Evolutionary conservation across 1,140 invertebrate genomes (phyloP), one percentile per base, ranked within the genome.

Genomic region (Eriocheir sinensis): DNA sequence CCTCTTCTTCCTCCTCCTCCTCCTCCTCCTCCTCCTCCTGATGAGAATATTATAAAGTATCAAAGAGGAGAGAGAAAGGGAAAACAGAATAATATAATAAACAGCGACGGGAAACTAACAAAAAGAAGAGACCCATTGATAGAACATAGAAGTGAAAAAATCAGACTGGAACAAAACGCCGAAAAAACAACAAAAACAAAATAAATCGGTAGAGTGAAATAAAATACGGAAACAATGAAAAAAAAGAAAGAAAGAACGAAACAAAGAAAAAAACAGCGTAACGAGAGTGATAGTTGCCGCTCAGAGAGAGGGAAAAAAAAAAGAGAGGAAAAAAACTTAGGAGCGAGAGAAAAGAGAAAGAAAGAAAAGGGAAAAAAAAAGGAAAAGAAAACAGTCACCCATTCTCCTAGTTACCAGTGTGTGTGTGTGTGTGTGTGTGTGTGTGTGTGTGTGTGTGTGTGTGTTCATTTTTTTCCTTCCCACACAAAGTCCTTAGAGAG

Each of bases 391-490:
- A 30, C 34, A 80, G 72, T 44, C 1, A 53, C 8, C 41, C 89
- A 90, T 90, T 79, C 89, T 90, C 36, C 30, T 38, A 90, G 89
- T 90, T 90, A 90, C 89, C 89, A 90, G 48, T 27, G 12, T 27
- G 48, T 72, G 89, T 89, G 34, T 48, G 48, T 53, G 44, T 89
- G 44, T 89, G 15, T 48, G n/a, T n/a, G n/a, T n/a, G 12, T 12
- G 1, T 72, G 48, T 27, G 12, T 27, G 48, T 72, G 89, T 89
- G 34, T 48, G 48, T 53, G 44, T 89, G 44, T 89, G 15, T 48
- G 12, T 12, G 1, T 72, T n/a, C 27, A 21, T 72, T 72, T 72
- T 72, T 72, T 72, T 72, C 27, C 21, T 72, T n/a, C 9, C 48
- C 89, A 72, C 89, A 83, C n/a, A 89, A 38, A 48, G 53, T 53